phyloP scores from a whole-genome alignment of 2,797 vertebrate species.

The Hemibagrus guttatus region DNA sequence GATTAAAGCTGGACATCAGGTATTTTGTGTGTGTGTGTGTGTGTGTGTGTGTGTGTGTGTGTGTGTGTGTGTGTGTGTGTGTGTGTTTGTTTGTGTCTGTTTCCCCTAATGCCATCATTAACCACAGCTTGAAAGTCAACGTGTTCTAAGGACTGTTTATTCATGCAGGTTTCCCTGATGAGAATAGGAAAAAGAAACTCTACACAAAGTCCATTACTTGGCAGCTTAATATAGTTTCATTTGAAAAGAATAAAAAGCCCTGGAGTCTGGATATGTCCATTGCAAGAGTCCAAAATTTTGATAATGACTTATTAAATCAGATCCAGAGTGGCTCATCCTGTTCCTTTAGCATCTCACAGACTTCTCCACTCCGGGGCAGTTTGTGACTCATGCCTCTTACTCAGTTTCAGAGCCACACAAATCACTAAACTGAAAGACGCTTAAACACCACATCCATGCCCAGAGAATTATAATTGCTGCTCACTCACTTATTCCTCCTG shows the following conservation, averaged over 20 bases:
- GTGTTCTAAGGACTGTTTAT: conserved; percentile 3
- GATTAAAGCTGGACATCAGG: conserved; percentile 93
- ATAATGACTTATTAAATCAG: conserved; percentile 54
- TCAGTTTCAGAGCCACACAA: conserved; percentile 58
- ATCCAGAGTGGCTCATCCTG: conserved; percentile 40
- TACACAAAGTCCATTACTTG: not conserved
- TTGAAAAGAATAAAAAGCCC: conserved; percentile 21
- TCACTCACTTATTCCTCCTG: conserved; percentile 26
- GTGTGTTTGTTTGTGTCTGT: too few species aligned
- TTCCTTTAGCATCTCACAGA: conserved; percentile 36
- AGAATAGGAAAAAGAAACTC: not conserved
- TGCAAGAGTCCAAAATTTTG: conserved; percentile 28
- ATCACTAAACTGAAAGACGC: conserved; percentile 46
- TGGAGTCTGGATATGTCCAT: conserved; percentile 18
- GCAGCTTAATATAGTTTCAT: conserved; percentile 23
- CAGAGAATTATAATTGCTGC: conserved; percentile 31
- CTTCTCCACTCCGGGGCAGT: conserved; percentile 46
- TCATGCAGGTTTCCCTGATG: conserved; percentile 14
- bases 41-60: not conserved
- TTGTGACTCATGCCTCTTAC: conserved; percentile 51
- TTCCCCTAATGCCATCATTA: conserved; percentile 14
- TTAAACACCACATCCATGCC: conserved; percentile 30
- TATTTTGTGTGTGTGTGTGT: conserved; percentile 61
- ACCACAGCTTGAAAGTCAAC: conserved; percentile 1
- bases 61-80: conserved; percentile 15